Evolutionary conservation across 2,888 invertebrate genomes (phyloP), one percentile per base, ranked within the genome.

Genomic region (Nineta flava): DNA sequence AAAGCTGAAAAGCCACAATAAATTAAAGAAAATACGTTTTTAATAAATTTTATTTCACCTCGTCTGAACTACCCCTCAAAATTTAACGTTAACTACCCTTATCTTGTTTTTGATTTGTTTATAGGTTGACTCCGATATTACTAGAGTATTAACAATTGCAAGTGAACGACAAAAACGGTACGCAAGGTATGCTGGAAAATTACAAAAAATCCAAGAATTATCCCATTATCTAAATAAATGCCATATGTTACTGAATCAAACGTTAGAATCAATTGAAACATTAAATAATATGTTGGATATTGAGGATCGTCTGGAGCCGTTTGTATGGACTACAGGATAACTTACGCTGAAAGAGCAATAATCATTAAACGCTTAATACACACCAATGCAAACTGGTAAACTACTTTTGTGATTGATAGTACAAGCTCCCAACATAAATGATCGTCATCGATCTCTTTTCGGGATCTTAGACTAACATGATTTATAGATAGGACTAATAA

Each of bases 131-230:
- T 69, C 72, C 10, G 84, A 85, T 43, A 73, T 91, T 38, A 73
- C 74, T 0, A 80, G 78, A 42, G 67, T 92, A 2, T 77, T 87
- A 57, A 71, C 73, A 6, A 65, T 73, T 2, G 77, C 87, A 59
- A 79, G 81, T 2, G 93, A 94, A 48, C 76, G 81, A 57, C 93
- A 94, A 64, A 83, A 87, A 57, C 77, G 77, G 16, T 92, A 86
- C 65, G 83, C 87, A 1, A 81, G 86, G 7, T 84, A 88, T 65
- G 86, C 88, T 0, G 94, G 95, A 60, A 78, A 90, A 47, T 73
- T 95, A 52, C 77, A 83, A 34, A 80, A 87, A 58, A 84, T 91
- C 0, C 80, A 84, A 46, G 86, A 91, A 54, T 76, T 94, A 12
- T 83, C 87, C 0, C 81, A 86, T 58, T 87, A 90, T 60, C 66